Evolutionary conservation across 2,888 invertebrate species (phyloP), one percentile per base, ranked within the genome.

Genomic region (Anthrax anthrax): DNA sequence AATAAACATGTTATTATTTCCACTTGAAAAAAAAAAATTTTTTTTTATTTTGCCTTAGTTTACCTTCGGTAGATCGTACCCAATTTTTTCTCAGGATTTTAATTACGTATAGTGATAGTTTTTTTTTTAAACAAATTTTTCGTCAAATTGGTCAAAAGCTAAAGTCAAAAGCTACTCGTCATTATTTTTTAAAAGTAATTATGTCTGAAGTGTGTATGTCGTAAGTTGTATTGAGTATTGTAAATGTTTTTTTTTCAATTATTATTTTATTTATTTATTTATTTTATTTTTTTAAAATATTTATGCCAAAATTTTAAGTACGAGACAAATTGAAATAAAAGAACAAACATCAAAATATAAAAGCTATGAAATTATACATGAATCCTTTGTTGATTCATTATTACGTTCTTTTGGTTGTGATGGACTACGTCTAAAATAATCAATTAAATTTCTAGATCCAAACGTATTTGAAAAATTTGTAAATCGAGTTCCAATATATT

Each of bases 1-100:
- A 32, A 12, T 12, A 32, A 32, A 9, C 9, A 32, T 12, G 44
- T 27, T 50, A 6, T 23, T 23, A 6, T 23, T 23, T 23, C 23
- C 5, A 23, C 46, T 23, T 37, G 27, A 34, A 57, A 16, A 18
- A 37, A 41, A 17, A 42, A 17, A 39, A 44, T 50, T 42, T 50
- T 42, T 42, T 42, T 42, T 44, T 39, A 36, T 23, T 56, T 59
- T 32, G 29, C 12, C 12, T 40, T 41, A 37, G 41, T 56, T 67
- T 67, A 66, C 67, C 67, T 67, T 67, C 57, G 44, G 57, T 55
- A 65, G 67, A 67, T 67, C 67, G 67, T 67, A 67, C 67, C 67
- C 65, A 64, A 58, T 57, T 50, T 32, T 32, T 40, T 36, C 17
- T 40, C 45, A 45, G 45, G 41, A 41, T 36, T 40, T 18, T 17